Evolutionary conservation across 2,888 invertebrate genomes (phyloP), one percentile per base, ranked within the genome.

Genomic region (Agrotis ipsilon): DNA sequence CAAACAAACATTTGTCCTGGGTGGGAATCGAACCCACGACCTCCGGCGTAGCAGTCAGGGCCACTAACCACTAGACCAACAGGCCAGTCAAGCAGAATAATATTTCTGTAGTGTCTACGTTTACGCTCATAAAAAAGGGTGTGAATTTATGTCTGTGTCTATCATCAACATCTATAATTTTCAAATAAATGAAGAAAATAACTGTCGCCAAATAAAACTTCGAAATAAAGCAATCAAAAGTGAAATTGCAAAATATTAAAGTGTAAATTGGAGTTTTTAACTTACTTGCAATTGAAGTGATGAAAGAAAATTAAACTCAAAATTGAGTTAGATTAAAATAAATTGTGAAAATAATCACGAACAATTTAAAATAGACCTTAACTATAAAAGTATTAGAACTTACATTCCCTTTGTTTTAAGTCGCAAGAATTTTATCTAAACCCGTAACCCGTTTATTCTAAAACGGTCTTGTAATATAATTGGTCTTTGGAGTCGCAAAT

Each of bases 401-500:
- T 39, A 13, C 21, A 66, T 24, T 75, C 3, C n/a, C 18, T 45
- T 32, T 43, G 68, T 27, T 76, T 43, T 2, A 32, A 55, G n/a
- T 43, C 27, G 2, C 19, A 43, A 43, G 21, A 43, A 11, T 58
- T 52, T 58, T 70, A 48, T 69, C 52, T 18, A 43, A 59, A 70
- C 71, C 19, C 32, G 9, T 64, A 16, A 54, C 14, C 27, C 49
- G 7, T 46, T 48, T 27, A 43, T 9, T 19, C n/a, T 58, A 27
- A 18, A 58, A 58, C 13, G 3, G 11, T 21, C 9, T 4, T 14
- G 18, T 46, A 58, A 58, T 43, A 61, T 72, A 54, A 60, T 61
- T 51, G 55, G 45, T 57, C 72, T 71, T 46, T 6, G 4, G 71
- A 78, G 71, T 21, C n/a, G 16, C 39, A 51, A 72, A 9, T 16